Evolutionary conservation across 1,140 invertebrate species (phyloP), one percentile per base, ranked within the genome.

Genomic region (Ips typographus): DNA sequence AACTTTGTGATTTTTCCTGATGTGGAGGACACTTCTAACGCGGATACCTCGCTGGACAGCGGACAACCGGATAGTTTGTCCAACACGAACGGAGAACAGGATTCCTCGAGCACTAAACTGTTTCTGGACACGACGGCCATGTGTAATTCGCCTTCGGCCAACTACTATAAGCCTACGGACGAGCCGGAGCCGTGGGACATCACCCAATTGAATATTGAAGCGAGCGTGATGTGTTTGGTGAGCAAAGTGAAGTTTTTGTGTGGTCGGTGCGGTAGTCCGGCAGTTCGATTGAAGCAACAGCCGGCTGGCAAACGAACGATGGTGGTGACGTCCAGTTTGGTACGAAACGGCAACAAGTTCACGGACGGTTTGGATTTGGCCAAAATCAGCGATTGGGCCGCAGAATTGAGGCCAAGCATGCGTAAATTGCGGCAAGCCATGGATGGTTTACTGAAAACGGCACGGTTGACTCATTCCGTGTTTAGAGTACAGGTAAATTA

Each of bases 121-220:
- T 91, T 91, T 75, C 76, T 91, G 37, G 90, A 92, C 72, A 90
- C 89, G 2, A 88, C 89, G 70, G 86, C 84, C 8, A 91, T 91
- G 89, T 90, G 87, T 72, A 88, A 86, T 72, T 91, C 89, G 4
- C 90, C 90, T 0, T 91, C 90, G 37, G 90, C 90, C 0, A 92
- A 92, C 81, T 92, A 92, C 78, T 93, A 92, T 76, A 88, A 91
- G 68, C 90, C 90, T 1, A 91, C 89, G 0, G 91, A 93, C 75
- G 91, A 94, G 76, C 91, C 91, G 1, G 93, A 95, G 78, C 93
- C 93, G 0, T 92, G 92, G 87, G 94, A 95, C 79, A 83, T 96
- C 51, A 94, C 92, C 0, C 89, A 94, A 73, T 77, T 95, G 8
- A 96, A 96, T 76, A 93, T 94, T 40, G 93, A 95, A 81, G 93